phyloP scores from a whole-genome alignment of 2,888 invertebrate genomes.

The Anorthoa munda region DNA sequence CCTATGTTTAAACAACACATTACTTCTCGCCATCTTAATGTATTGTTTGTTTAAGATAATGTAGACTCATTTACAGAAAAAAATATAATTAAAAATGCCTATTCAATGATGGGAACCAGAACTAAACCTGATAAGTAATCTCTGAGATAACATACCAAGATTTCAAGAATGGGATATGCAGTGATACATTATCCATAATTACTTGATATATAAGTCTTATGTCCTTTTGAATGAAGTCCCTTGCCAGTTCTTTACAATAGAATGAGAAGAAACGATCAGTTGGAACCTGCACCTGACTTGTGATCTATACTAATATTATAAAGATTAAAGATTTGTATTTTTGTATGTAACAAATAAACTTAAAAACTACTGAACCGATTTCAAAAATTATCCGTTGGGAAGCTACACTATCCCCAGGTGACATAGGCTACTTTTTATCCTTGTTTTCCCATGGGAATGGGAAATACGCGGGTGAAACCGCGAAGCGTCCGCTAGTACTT shows the following conservation, averaged over 20 bases:
- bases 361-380: too few species aligned
- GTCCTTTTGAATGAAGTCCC: background rate
- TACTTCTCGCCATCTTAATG: background rate
- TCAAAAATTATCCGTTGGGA: too few species aligned
- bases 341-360: too few species aligned
- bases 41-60: constrained; percentile 2
- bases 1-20: too few species aligned
- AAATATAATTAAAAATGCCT: background rate
- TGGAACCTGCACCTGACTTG: too few species aligned
- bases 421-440: too few species aligned
- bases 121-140: constrained; percentile 6
- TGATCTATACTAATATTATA: too few species aligned
- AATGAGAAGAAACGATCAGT: background rate
- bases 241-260: background rate
- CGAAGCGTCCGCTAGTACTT: too few species aligned
- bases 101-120: background rate
- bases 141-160: constrained; percentile 17
- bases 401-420: too few species aligned
- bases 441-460: too few species aligned
- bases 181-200: constrained; percentile 13
- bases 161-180: background rate
- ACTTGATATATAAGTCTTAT: background rate
- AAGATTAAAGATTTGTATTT: too few species aligned
- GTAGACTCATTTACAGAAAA: background rate
- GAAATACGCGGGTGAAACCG: too few species aligned